Base-by-base conservation (phyloP, 2,113 vertebrate species). In the Propithecus coquereli region DNA sequence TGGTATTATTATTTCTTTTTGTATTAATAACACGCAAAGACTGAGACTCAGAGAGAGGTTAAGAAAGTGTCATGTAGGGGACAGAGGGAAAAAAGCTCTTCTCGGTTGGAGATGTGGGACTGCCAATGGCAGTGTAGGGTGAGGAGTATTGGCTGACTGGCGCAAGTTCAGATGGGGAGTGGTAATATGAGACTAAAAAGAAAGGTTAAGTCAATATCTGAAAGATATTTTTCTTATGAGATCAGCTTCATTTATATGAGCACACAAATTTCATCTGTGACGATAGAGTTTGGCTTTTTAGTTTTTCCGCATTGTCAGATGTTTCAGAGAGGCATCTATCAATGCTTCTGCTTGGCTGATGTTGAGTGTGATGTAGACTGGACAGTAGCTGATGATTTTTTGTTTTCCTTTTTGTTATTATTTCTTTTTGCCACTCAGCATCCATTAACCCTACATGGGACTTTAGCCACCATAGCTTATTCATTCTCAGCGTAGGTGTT, bases 81-180 rank as follows among this genome's bases (percentile, higher is more conserved):
- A 16, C 22, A 25, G 40, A 50, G 34, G 11, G 1, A 5, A 57
- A 5, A 57, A 91, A 91, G 17, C 20, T 14, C 32, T 22, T 47
- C 3, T 43, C 12, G 7, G 1, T 22, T 20, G 34, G 40, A 91
- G 8, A 66, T 0, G 30, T 63, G 3, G 25, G 27, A 11, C 10
- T 89, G 4, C 14, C 16, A 10, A 45, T 6, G 52, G 0, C 0
- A 5, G 14, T 0, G 3, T 3, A 30, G 4, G 22, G 4, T 76
- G 3, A 57, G 6, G 50, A n/a, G 10, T 68, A 23, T 47, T 23
- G 9, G 1, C 5, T 85, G 34, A 37, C 22, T 74, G 13, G 14
- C 87, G 30, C 8, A 13, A 32, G 0, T 32, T 18, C 80, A 61
- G 14, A 23, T 45, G 18, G 3, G 1, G 8, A 30, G 1, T 10